Conservation (phyloP, 2,888 invertebrate species). For the Byasa hedistus region DNA sequence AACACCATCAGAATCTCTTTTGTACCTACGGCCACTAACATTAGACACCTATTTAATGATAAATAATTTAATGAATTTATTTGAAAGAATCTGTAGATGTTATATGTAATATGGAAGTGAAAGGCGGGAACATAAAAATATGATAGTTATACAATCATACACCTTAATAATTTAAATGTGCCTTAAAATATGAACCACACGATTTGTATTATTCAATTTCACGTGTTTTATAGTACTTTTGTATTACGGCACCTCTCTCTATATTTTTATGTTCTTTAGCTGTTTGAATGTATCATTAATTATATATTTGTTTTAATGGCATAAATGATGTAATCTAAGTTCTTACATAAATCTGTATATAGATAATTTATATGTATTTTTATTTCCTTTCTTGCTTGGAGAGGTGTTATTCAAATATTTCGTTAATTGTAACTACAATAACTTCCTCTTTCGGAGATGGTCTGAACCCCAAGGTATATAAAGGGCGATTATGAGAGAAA, state of each 20-base stretch:
- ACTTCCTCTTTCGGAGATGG: no score
- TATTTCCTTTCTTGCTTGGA: no score
- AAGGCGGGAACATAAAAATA: conserved; percentile 9
- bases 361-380: not conserved
- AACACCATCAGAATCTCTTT: not conserved
- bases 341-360: conserved; percentile 10
- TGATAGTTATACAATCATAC: not conserved
- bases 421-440: no score
- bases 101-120: not conserved
- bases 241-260: not conserved
- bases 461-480: no score
- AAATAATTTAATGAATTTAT: conserved; percentile 25
- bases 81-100: conserved; percentile 1
- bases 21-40: conserved; percentile 16
- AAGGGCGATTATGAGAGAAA: no score
- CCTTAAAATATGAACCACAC: not conserved
- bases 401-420: not conserved
- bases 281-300: not conserved
- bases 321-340: conserved; percentile 2
- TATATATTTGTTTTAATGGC: not conserved
- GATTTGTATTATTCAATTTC: not conserved
- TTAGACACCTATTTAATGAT: conserved; percentile 19
- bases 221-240: not conserved
- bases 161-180: conserved; percentile 1
- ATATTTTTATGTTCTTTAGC: conserved; percentile 7